Evolutionary conservation across 1,140 invertebrate genomes (phyloP).

Genomic region (Physella acuta): DNA sequence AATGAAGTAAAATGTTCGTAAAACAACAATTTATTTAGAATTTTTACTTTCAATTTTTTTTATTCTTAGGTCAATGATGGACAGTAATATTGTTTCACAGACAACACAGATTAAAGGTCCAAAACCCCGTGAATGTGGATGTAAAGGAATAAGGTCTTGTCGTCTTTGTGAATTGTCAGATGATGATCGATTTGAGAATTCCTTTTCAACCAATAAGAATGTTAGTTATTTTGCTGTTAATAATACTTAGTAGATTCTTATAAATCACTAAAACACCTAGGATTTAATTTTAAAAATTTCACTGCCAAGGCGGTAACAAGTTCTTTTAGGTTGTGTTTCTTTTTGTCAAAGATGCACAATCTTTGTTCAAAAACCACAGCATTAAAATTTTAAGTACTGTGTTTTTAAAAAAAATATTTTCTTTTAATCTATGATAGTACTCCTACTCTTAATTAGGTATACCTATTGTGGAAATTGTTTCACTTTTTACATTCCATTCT

Average conservation of each 20-base stretch:
- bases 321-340: neutral
- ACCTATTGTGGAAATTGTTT: too few relatives aligned
- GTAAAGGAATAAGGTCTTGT: constrained; percentile 88
- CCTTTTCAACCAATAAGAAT: neutral
- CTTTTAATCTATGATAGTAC: neutral
- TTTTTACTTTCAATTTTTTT: too few relatives aligned
- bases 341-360: neutral
- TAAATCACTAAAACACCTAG: neutral
- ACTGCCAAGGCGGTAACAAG: neutral
- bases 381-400: neutral
- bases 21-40: too few relatives aligned
- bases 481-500: neutral
- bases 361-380: neutral
- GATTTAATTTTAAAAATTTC: neutral
- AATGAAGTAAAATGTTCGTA: too few relatives aligned
- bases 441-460: neutral
- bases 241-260: neutral
- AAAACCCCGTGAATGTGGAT: constrained; percentile 69
- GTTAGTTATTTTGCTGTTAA: neutral
- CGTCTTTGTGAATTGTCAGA: constrained; percentile 67
- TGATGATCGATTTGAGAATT: neutral
- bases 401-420: neutral
- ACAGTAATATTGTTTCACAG: too few relatives aligned
- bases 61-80: too few relatives aligned
- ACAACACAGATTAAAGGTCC: too few relatives aligned